These are phyloP conservation scores for Carassius carassius DNA, from an alignment of 2,113 vertebrate genomes.

Conservation along the genomic window DNA sequence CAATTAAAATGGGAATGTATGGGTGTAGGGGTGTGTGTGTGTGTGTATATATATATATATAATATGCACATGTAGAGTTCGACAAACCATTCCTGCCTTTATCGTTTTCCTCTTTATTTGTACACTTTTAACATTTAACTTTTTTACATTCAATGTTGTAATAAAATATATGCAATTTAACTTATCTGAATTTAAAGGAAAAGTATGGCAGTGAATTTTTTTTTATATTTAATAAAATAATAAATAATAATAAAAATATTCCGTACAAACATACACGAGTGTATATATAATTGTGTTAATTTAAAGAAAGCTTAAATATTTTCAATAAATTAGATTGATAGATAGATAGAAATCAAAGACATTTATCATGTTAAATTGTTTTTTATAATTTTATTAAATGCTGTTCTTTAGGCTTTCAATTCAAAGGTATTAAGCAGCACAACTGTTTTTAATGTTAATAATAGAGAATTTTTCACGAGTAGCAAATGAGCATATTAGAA, in stretches of 20 bases:
- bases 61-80: background rate
- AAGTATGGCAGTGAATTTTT: background rate
- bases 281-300: background rate
- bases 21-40: too few relatives aligned
- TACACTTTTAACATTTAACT: background rate
- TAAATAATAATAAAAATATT: too few relatives aligned
- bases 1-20: background rate
- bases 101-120: background rate
- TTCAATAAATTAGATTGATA: background rate
- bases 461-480: background rate
- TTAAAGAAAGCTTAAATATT: background rate
- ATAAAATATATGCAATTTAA: background rate
- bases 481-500: background rate
- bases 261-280: background rate
- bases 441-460: too few relatives aligned
- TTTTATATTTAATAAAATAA: too few relatives aligned
- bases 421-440: too few relatives aligned
- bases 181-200: background rate
- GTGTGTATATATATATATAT: too few relatives aligned
- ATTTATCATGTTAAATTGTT: background rate
- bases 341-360: too few relatives aligned
- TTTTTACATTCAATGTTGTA: background rate
- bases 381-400: too few relatives aligned
- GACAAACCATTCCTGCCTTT: background rate
- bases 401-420: too few relatives aligned